Conservation (phyloP, 2,888 invertebrate genomes). For the Thecocarcelia acutangulata region DNA sequence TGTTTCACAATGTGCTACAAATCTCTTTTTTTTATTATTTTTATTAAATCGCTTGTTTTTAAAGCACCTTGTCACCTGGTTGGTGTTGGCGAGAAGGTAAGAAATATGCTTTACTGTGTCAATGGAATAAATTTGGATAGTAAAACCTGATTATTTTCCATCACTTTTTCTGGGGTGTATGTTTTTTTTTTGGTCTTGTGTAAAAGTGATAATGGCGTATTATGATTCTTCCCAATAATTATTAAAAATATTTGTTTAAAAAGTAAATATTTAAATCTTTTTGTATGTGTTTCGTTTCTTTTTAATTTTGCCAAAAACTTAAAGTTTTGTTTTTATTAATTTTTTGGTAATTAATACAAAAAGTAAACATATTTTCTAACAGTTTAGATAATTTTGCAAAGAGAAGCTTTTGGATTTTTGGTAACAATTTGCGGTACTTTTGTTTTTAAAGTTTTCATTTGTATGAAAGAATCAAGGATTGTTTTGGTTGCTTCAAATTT, state of each 20-base stretch:
- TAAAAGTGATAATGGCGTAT: constrained; percentile 11
- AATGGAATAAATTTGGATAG: no score
- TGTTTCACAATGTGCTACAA: no score
- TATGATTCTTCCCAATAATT: constrained; percentile 4
- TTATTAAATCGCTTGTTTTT: no score
- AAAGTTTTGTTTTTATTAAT: constrained; percentile 7
- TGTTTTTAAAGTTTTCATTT: constrained; percentile 27
- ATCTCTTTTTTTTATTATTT: no score
- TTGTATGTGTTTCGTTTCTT: background rate
- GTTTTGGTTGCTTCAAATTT: constrained; percentile 71
- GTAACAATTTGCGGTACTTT: constrained; percentile 39
- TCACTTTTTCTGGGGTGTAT: no score
- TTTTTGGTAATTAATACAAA: constrained; percentile 5
- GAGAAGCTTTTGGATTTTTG: constrained; percentile 60
- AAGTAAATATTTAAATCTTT: background rate
- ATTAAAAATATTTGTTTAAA: constrained; percentile 46
- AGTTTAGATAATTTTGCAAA: constrained; percentile 45
- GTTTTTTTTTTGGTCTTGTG: background rate
- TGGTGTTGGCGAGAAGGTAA: no score
- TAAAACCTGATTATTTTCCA: no score
- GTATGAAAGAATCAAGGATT: constrained; percentile 58
- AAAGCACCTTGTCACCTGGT: no score
- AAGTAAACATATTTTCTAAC: constrained; percentile 23
- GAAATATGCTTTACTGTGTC: no score
- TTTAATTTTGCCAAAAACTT: constrained; percentile 24